Percentiles rank a stretch among this genome's conserved stretches.
Conservation (phyloP, 2,797 vertebrate genomes). For the Numenius phaeopus region DNA sequence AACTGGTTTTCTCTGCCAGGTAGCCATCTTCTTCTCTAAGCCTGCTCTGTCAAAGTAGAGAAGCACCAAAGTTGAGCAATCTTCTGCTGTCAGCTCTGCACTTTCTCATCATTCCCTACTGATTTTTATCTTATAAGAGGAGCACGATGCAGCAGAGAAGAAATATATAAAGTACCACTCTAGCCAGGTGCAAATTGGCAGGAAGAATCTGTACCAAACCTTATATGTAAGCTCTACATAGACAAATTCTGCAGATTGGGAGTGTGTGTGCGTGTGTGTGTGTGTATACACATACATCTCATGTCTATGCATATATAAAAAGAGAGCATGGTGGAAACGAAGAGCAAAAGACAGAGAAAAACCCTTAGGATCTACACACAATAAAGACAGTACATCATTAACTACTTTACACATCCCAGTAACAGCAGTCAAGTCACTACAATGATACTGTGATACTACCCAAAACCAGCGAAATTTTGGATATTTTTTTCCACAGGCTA, state of each 20-base stretch:
- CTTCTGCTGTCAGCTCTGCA: neutral
- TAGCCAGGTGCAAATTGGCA: neutral
- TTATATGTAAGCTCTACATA: accelerated
- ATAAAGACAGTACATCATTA: neutral
- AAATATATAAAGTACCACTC: neutral
- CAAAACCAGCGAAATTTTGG: neutral
- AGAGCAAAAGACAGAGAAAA: neutral
- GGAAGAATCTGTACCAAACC: neutral
- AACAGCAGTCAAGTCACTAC: neutral
- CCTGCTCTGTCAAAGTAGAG: neutral
- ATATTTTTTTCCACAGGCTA: neutral
- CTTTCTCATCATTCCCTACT: neutral
- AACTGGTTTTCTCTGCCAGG: neutral
- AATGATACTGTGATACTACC: neutral
- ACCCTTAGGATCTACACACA: neutral
- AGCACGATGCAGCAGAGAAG: neutral
- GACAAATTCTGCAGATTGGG: neutral
- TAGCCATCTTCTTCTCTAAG: neutral
- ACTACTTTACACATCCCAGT: neutral
- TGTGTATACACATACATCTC: accelerated
- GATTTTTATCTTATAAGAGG: neutral
- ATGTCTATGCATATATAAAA: neutral
- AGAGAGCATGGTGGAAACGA: neutral
- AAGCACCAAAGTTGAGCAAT: neutral
- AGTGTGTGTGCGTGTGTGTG: accelerated